Evolutionary conservation across 1,140 invertebrate species (phyloP), one percentile per base, ranked within the genome.

Genomic region (Chlorops oryzae): DNA sequence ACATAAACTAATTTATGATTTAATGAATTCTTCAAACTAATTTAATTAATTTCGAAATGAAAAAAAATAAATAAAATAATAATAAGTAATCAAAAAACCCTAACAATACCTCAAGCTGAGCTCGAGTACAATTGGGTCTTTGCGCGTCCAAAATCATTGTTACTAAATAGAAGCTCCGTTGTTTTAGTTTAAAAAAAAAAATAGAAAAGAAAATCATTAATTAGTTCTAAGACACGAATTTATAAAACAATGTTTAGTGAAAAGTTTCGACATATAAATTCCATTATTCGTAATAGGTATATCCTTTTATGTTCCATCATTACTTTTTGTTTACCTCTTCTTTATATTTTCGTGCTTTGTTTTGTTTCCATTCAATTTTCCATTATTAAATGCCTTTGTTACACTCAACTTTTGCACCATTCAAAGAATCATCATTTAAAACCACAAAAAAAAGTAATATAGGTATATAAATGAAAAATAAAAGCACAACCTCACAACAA

Each of bases 81-180:
- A n/a, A n/a, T n/a, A n/a, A n/a, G n/a, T n/a, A n/a, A 56, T 57
- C 52, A 47, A 58, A 61, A 57, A 59, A 56, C 27, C 7, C 27
- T n/a, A n/a, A n/a, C n/a, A n/a, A n/a, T n/a, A n/a, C n/a, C n/a
- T 9, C 7, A 32, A 32, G 57, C 55, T 62, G 65, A 69, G 57
- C 61, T 63, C 41, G 66, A 70, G 46, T 70, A 70, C 62, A 63
- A 62, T 59, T 70, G 66, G 66, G 63, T 69, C 46, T 70, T 66
- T 58, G 63, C 62, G 47, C 60, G 66, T 54, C 66, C 66, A 50
- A 69, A 69, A 62, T 70, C 66, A 50, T 57, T 69, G 22, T 46
- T 69, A 54, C 58, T 65, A 38, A 69, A 63, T 62, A 65, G 66
- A 51, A 69, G 66, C 52, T 66, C 66, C 42, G 58, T 65, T 27